Evolutionary conservation across 2,113 vertebrate genomes (phyloP).

Genomic region (Mustela nigripes): DNA sequence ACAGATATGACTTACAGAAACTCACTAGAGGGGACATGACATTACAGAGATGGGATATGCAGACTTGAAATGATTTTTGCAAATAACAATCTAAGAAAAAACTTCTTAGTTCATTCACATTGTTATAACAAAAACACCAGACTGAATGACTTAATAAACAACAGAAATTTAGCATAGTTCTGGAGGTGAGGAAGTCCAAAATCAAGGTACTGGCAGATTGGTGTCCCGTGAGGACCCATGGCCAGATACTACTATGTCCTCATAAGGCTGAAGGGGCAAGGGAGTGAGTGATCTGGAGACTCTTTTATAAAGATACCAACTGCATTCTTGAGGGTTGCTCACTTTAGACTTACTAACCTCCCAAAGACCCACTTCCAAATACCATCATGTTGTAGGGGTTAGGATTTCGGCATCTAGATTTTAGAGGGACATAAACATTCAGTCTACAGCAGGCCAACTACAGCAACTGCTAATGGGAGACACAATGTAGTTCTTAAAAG

Average conservation of each 20-base stretch:
- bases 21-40: neutral
- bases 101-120: neutral
- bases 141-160: neutral
- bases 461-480: neutral
- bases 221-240: neutral
- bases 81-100: conserved; percentile 17
- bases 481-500: neutral
- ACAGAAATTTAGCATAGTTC: neutral
- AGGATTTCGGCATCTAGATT: neutral
- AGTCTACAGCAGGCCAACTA: neutral
- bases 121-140: neutral
- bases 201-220: neutral
- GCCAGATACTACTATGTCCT: neutral
- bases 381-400: neutral
- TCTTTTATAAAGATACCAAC: neutral
- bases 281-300: neutral
- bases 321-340: neutral
- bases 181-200: neutral
- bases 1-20: neutral
- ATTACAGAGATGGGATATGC: neutral
- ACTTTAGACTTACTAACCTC: neutral
- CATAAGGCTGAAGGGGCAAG: neutral
- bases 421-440: neutral
- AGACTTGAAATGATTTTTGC: conserved; percentile 32
- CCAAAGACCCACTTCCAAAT: neutral